Percentiles rank a stretch among this genome's conserved stretches.
phyloP scores from a whole-genome alignment of 2,888 invertebrate species.

The Drosophila demipolita region DNA sequence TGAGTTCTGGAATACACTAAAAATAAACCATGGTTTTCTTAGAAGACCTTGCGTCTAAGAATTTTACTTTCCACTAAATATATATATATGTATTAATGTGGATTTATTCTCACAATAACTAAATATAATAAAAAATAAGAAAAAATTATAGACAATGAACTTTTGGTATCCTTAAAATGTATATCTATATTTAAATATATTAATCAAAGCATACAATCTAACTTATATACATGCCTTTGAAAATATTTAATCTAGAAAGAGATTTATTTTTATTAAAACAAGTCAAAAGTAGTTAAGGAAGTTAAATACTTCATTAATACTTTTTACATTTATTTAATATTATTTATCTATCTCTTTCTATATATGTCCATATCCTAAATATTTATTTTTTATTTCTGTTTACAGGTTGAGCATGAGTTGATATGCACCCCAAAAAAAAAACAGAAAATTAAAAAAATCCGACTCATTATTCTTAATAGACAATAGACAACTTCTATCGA shows the following conservation, averaged over 20 bases:
- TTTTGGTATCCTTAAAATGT: not conserved
- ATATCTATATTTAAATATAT: not conserved
- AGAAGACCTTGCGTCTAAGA: not conserved
- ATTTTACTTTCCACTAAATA: not conserved
- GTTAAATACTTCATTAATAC: not conserved
- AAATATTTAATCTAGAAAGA: not conserved
- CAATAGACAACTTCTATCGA: conserved; percentile 21
- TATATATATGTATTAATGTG: not conserved
- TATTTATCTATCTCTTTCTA: not conserved
- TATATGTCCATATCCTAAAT: not conserved
- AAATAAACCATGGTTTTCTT: too few species aligned
- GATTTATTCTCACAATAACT: not conserved
- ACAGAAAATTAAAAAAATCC: not conserved
- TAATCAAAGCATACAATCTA: not conserved
- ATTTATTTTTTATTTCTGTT: not conserved
- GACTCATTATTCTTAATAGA: not conserved
- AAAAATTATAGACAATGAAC: not conserved
- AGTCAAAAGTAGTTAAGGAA: not conserved
- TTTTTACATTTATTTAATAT: not conserved
- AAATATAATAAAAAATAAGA: not conserved
- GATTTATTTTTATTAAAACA: not conserved
- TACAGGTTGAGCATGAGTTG: too few species aligned
- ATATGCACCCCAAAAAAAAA: not conserved
- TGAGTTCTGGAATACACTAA: too few species aligned
- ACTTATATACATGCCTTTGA: not conserved